Base-by-base conservation (phyloP, 2,888 invertebrate species). In the Pomacea canaliculata region DNA sequence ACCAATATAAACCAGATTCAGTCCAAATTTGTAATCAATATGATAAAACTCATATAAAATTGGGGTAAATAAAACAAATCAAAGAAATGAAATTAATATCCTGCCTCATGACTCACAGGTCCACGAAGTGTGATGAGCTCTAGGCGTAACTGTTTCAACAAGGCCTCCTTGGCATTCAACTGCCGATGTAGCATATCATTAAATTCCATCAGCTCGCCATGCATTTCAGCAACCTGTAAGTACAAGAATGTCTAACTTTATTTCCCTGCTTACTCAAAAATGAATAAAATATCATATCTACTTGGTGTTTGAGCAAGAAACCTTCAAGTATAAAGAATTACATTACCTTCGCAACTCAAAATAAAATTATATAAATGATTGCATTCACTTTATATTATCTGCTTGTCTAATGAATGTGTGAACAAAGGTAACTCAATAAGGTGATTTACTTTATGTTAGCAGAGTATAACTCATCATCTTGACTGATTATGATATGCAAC, bases 201-300 rank as follows among this genome's bases (percentile, higher is more conserved):
- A 86, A 97, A 96, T 90, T 97, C 96, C 95, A 97, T 96, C 73
- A 97, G 92, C 89, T 97, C 97, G 0, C 96, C 96, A 87, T 97
- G 97, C 97, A 97, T 97, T 92, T 97, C 96, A 4, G 97, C 96
- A 0, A 97, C 96, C 93, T 96, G 85, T 5, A 74, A 68, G 71
- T 12, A 27, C 19, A 7, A 27, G 3, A 27, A 67, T 27, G 7
- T 18, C 18, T 67, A 37, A 37, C 3, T 37, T 37, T 37, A 37
- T 5, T 37, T 37, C 3, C 3, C 19, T 5, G 23, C 2, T 62
- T 19, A 19, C 19, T n/a, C 7, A 4, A 19, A 62, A 18, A 62
- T n/a, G n/a, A 0, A 62, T 62, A 19, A 62, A 62, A 62, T 19
- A 62, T 2, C 18, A 62, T 62, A 62, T 62, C n/a, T 62, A 62